Evolutionary conservation across 2,113 vertebrate genomes (phyloP), one percentile per base, ranked within the genome.

Genomic region (Python bivittatus): DNA sequence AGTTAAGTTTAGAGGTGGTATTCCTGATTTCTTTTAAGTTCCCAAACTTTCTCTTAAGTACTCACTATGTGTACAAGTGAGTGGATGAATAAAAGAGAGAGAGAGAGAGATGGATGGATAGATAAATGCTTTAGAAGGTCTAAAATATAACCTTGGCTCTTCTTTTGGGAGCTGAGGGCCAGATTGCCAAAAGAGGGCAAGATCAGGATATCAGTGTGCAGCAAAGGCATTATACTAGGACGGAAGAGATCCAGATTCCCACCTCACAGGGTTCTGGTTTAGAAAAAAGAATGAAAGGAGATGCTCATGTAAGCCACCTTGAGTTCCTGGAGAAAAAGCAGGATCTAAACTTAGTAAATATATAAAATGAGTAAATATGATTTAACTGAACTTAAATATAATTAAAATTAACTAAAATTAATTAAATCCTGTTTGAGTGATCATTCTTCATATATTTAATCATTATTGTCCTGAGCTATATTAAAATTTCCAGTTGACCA

Each of bases 81-180:
- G 17, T 42, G 17, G 17, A 7, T 79, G 33, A 38, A 7, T 38
- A 15, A 38, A n/a, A 72, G n/a, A 72, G 38, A 38, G 72, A 33
- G 27, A 33, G 17, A 79, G 33, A 79, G 33, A 48, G 48, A 48
- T 48, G 48, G 48, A 48, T 48, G 48, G 48, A 6, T 48, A 48
- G 48, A 48, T 48, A 87, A 95, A 91, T 52, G 89, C 6, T 94
- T 92, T 92, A 87, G 57, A 85, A 57, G 86, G 79, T 0, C 5
- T 48, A 33, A 86, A 33, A 4, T 88, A 48, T 48, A 48, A 48
- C 5, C 48, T 48, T 48, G 7, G 48, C 48, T 48, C 7, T 48
- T 48, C 48, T 48, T 48, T 48, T 48, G n/a, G n/a, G n/a, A n/a
- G 33, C 17, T 22, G 17, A 42, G 33, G 72, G 22, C 22, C 6